Conservation (phyloP, 2,888 invertebrate genomes). For the Oeneis ivallda region DNA sequence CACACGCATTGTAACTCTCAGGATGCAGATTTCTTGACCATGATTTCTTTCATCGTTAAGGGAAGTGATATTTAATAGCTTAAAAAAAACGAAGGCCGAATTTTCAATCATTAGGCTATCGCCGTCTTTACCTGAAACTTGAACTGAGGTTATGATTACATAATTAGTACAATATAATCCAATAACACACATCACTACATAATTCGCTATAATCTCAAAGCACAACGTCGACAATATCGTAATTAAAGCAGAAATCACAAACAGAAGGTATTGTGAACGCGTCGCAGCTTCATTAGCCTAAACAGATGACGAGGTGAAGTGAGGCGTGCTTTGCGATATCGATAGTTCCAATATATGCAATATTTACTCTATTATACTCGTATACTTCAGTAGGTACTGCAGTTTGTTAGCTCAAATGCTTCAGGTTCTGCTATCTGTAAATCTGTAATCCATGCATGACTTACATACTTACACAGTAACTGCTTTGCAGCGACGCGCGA, state of each 20-base stretch:
- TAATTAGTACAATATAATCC: constrained; percentile 8
- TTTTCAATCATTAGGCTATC: too few species aligned
- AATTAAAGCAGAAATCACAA: constrained; percentile 40
- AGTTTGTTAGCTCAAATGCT: constrained; percentile 3
- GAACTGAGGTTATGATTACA: not conserved
- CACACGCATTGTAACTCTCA: too few species aligned
- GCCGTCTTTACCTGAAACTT: not conserved
- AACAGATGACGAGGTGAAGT: constrained; percentile 36
- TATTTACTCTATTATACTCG: constrained; percentile 23
- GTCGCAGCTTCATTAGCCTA: constrained; percentile 41
- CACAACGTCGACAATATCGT: constrained; percentile 36
- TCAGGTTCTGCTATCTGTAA: not conserved
- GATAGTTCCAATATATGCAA: constrained; percentile 25
- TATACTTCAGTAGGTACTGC: not conserved
- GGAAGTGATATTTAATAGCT: too few species aligned
- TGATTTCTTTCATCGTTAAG: too few species aligned
- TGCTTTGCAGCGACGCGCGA: not conserved
- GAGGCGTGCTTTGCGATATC: constrained; percentile 34
- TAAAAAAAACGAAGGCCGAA: too few species aligned
- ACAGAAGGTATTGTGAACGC: constrained; percentile 37
- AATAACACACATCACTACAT: constrained; percentile 13
- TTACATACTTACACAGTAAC: not conserved
- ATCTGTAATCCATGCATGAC: not conserved
- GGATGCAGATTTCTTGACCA: too few species aligned
- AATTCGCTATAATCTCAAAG: constrained; percentile 30